Percentiles rank a stretch among this genome's conserved stretches.
These are phyloP conservation scores for Ectemnius cavifrons DNA, from an alignment of 2,888 invertebrate genomes.

Conservation along the genomic window DNA sequence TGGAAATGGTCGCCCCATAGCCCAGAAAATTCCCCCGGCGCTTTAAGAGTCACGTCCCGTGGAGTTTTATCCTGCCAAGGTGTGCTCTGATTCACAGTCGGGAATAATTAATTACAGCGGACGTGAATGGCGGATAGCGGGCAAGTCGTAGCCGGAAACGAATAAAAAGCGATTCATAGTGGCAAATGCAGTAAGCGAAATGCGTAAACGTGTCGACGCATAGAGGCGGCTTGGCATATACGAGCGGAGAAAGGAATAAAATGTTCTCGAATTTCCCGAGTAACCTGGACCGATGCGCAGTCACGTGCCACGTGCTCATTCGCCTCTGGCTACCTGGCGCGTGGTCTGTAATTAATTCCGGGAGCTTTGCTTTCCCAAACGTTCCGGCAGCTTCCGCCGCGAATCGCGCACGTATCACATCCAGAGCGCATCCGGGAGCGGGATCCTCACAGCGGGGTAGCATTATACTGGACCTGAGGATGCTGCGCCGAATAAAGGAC, in stretches of 20 bases:
- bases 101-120: no score
- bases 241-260: constrained; percentile 39
- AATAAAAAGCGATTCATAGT: constrained; percentile 2
- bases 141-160: no score
- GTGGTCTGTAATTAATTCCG: constrained; percentile 51
- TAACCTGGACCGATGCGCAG: constrained; percentile 60
- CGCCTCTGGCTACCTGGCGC: constrained; percentile 27
- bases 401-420: constrained; percentile 16
- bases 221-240: constrained; percentile 46
- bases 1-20: no score
- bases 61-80: no score
- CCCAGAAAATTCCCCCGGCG: no score
- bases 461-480: constrained; percentile 52
- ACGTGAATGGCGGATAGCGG: no score
- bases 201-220: constrained; percentile 65
- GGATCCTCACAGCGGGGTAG: constrained; percentile 43
- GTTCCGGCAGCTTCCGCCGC: constrained; percentile 14
- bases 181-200: constrained; percentile 27
- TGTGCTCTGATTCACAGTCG: no score
- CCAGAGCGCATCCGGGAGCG: constrained; percentile 6
- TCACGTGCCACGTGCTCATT: constrained; percentile 61
- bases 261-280: constrained; percentile 63
- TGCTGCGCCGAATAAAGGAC: constrained; percentile 5
- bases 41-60: no score
- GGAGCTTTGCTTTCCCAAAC: constrained; percentile 36